phyloP scores from a whole-genome alignment of 2,888 invertebrate species.

The Melanchra persicariae region DNA sequence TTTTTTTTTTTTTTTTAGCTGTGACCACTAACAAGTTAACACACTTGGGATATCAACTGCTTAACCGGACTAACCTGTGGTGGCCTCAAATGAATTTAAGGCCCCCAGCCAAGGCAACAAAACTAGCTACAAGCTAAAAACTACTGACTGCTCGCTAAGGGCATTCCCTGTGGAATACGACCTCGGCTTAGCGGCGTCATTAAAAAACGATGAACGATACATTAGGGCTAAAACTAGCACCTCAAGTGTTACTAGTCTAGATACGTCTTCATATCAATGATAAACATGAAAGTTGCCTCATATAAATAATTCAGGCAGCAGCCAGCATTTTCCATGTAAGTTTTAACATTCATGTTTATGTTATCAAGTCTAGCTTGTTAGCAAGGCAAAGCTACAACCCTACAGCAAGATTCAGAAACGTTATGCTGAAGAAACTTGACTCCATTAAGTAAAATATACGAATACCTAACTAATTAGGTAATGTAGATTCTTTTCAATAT shows the following conservation, averaged over 20 bases:
- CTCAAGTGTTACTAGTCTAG: neutral
- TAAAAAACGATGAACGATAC: too few relatives aligned
- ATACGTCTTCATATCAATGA: constrained; percentile 22
- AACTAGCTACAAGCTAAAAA: too few relatives aligned
- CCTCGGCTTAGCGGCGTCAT: too few relatives aligned
- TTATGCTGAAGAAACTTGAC: constrained; percentile 6
- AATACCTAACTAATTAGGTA: neutral
- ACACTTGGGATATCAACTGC: too few relatives aligned
- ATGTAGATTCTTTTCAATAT: constrained; percentile 3
- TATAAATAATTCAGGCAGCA: constrained; percentile 34
- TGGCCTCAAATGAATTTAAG: too few relatives aligned
- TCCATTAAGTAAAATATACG: constrained; percentile 2
- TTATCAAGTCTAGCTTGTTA: constrained; percentile 18
- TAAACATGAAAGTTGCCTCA: constrained; percentile 23
- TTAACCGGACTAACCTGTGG: too few relatives aligned
- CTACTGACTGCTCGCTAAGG: too few relatives aligned
- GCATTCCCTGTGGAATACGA: too few relatives aligned
- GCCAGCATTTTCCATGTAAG: constrained; percentile 24
- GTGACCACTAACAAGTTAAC: too few relatives aligned
- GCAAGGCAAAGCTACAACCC: neutral
- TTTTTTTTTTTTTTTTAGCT: too few relatives aligned
- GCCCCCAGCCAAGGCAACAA: too few relatives aligned
- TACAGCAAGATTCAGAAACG: neutral
- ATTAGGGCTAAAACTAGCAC: neutral
- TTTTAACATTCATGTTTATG: constrained; percentile 34